Conservation (phyloP, 2,888 invertebrate species). For the Leucoma salicis region DNA sequence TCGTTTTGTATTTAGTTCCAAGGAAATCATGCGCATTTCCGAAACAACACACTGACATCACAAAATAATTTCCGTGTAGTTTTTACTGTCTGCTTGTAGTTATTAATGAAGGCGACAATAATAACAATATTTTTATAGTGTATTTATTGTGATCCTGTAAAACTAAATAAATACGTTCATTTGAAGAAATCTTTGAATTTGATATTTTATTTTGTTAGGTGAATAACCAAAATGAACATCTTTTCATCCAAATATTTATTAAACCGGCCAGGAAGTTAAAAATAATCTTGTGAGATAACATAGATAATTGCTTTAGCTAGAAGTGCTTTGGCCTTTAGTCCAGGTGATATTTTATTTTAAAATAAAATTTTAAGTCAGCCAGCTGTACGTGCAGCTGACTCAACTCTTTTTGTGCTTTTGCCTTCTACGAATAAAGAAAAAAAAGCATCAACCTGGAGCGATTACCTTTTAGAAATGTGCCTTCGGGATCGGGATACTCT, state of each 20-base stretch:
- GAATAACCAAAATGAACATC: too few relatives aligned
- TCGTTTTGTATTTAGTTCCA: constrained; percentile 17
- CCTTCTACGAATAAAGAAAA: constrained; percentile 60
- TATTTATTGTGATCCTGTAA: too few relatives aligned
- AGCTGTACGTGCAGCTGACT: constrained; percentile 72
- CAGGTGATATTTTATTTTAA: constrained; percentile 50
- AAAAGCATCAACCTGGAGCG: constrained; percentile 53
- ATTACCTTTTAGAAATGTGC: constrained; percentile 69
- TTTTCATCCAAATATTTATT: too few relatives aligned
- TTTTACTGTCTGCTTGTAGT: constrained; percentile 13
- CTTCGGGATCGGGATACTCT: constrained; percentile 49
- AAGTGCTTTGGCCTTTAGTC: constrained; percentile 10
- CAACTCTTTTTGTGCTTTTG: constrained; percentile 61
- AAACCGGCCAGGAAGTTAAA: too few relatives aligned
- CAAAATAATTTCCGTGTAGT: constrained; percentile 22
- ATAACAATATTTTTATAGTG: too few relatives aligned
- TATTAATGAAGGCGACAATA: constrained; percentile 4
- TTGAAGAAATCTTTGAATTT: too few relatives aligned
- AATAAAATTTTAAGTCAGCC: constrained; percentile 38
- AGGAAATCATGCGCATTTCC: constrained; percentile 21
- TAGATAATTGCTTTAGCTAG: neutral
- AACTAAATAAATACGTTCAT: too few relatives aligned
- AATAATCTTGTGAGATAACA: too few relatives aligned
- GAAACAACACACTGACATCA: constrained; percentile 22
- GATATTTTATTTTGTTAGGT: too few relatives aligned